Base-by-base conservation (phyloP, 2,113 vertebrate species). In the Capreolus pygargus region DNA sequence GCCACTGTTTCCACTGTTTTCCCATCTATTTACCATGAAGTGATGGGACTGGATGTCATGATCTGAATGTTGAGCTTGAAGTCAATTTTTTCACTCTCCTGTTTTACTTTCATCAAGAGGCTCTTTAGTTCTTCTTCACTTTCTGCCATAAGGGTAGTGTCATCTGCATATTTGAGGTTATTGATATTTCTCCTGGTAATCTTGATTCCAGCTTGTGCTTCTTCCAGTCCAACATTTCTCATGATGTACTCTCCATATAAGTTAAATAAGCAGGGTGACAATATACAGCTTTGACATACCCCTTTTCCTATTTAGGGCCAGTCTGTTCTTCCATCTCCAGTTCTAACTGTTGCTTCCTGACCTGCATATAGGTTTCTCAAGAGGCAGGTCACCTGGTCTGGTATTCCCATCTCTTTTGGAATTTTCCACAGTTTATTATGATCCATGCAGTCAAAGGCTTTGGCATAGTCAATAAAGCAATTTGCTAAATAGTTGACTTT, bases 41-140 rank as follows among this genome's bases (percentile, higher is more conserved):
- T 67, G 64, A 67, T 67, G 33, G 64, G 16, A 19, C 33, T 0
- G 0, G 16, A n/a, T 67, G 33, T 33, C 61, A n/a, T 67, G 8
- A 67, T n/a, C 64, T 67, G 64, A n/a, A 67, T 67, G 33, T 19
- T 19, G 61, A 67, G 33, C 1, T 67, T 67, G n/a, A 67, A 64
- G 61, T 16, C 30, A 61, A 64, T 30, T 64, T 64, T 64, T 64
- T 64, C 60, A 64, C 60, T 64, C 60, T 57, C 55, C 55, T n/a
- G 16, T 16, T 67, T 64, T 30, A 16, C 15, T 67, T 67, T 67
- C 61, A 67, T 19, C 33, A 19, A 19, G 33, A n/a, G 61, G 7
- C 61, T 67, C 4, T 67, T 67, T 67, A 67, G 61, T 9, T 67
- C 33, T 17, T n/a, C 61, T 67, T n/a, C 16, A 67, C 15, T 67